These are phyloP conservation scores for Ophion ventricosus DNA, from an alignment of 2,888 invertebrate species.

Conservation along the genomic window DNA sequence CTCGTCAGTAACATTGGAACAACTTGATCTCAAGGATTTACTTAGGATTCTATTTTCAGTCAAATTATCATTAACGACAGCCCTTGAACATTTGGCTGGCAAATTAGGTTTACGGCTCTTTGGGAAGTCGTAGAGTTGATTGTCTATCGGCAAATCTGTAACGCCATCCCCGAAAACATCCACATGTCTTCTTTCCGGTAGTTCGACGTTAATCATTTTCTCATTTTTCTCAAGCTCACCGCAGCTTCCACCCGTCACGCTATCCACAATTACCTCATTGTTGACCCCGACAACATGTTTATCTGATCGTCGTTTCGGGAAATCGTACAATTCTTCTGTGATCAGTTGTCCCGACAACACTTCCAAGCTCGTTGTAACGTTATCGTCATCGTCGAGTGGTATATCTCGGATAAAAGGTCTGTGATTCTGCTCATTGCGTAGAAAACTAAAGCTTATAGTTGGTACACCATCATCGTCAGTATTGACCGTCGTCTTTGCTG, in stretches of 20 bases:
- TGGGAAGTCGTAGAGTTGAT: conserved; percentile 75
- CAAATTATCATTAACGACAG: background rate
- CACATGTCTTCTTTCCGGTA: conserved; percentile 19
- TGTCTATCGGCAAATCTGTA: conserved; percentile 34
- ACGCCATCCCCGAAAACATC: conserved; percentile 15
- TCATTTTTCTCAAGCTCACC: background rate
- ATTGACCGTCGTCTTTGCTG: conserved; percentile 75
- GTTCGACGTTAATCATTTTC: background rate
- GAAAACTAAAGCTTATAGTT: conserved; percentile 79
- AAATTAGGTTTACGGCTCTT: conserved; percentile 55
- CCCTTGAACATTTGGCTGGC: conserved; percentile 8
- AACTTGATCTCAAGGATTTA: conserved; percentile 8
- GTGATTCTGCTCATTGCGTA: conserved; percentile 68
- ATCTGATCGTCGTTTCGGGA: conserved; percentile 53
- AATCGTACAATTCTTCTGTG: conserved; percentile 63
- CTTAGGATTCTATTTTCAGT: conserved; percentile 17
- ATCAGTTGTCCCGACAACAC: conserved; percentile 23
- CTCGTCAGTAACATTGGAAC: conserved; percentile 16
- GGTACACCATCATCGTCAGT: conserved; percentile 77
- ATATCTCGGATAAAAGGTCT: conserved; percentile 36
- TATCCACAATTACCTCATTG: conserved; percentile 13
- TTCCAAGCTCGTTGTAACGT: conserved; percentile 33
- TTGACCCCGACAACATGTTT: conserved; percentile 19
- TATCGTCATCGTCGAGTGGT: conserved; percentile 37
- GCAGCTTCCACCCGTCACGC: conserved; percentile 5